Evolutionary conservation across 2,888 invertebrate species (phyloP).

Genomic region (Lymantria monacha): DNA sequence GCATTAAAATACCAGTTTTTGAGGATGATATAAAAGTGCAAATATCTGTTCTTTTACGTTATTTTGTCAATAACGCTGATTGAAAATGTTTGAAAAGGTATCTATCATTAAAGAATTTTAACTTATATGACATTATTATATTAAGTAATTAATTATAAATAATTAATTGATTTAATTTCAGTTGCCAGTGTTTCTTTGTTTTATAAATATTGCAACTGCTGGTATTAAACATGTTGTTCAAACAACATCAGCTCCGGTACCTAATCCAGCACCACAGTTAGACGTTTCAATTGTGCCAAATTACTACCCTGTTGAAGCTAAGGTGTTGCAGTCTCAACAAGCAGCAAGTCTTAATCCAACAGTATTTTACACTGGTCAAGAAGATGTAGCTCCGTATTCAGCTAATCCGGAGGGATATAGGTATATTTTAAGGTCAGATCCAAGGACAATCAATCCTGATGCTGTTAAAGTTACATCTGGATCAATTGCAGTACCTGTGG

Average conservation of each 20-base stretch:
- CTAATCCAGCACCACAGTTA: neutral
- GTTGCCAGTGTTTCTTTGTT: conserved; percentile 16
- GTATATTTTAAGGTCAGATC: neutral
- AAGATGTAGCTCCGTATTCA: neutral
- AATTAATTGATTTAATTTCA: conserved; percentile 7
- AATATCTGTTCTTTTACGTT: conserved; percentile 51
- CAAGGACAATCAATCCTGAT: neutral
- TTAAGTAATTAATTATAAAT: neutral
- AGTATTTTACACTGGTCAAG: neutral
- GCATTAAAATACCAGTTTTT: conserved; percentile 60
- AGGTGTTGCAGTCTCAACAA: neutral
- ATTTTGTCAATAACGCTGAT: conserved; percentile 54
- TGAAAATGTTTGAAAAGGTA: conserved; percentile 68
- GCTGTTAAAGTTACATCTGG: neutral
- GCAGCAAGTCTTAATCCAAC: neutral
- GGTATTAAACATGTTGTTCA: neutral
- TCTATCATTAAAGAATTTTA: neutral
- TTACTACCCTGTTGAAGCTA: neutral
- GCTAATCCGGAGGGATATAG: neutral
- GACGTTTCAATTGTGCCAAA: neutral
- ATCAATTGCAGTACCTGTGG: neutral
- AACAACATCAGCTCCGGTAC: neutral
- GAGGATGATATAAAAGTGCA: conserved; percentile 67
- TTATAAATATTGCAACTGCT: conserved; percentile 6
- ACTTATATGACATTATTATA: neutral